Evolutionary conservation across 2,797 vertebrate species (phyloP), one percentile per base, ranked within the genome.

Genomic region (Erethizon dorsatum): DNA sequence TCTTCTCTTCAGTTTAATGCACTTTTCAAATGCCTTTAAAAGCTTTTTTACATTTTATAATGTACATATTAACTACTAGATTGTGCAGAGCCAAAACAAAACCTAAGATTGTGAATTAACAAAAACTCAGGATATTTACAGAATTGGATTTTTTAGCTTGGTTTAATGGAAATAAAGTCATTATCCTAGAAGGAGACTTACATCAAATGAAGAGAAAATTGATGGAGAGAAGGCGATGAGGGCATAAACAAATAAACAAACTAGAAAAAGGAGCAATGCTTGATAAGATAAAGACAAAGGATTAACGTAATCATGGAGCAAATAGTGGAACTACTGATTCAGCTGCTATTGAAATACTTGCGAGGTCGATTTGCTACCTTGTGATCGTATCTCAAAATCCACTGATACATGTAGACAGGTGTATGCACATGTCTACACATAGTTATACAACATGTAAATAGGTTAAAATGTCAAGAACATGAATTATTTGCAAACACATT

Each of bases 21-120:
- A 57, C 10, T 28, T 93, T 84, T 84, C 31, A 96, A 90, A n/a
- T 57, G 24, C 13, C 45, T 82, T 93, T 75, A 88, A 90, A 92
- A 71, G 8, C 4, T 28, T 3, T 88, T 94, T 88, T 79, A 65
- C 67, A 82, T 93, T 94, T 93, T 52, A 87, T 61, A 86, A 50
- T 69, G 17, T 85, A 94, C 45, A 57, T 52, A 15, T 18, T 61
- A 85, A 67, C 45, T 18, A 91, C 28, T 73, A 84, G 47, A 83
- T 85, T 85, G 17, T 65, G 37, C 8, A 61, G 1, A 80, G 33
- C 26, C 41, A 33, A 94, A 89, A 75, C 57, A 0, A 78, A 93
- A 41, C 20, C 54, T 59, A 75, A 97, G 31, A 84, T 77, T 86
- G 17, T 63, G 41, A 84, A 22, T 95, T 88, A 86, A 65, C 47